Evolutionary conservation across 2,113 vertebrate genomes (phyloP), one percentile per base, ranked within the genome.

Genomic region (Vidua macroura): DNA sequence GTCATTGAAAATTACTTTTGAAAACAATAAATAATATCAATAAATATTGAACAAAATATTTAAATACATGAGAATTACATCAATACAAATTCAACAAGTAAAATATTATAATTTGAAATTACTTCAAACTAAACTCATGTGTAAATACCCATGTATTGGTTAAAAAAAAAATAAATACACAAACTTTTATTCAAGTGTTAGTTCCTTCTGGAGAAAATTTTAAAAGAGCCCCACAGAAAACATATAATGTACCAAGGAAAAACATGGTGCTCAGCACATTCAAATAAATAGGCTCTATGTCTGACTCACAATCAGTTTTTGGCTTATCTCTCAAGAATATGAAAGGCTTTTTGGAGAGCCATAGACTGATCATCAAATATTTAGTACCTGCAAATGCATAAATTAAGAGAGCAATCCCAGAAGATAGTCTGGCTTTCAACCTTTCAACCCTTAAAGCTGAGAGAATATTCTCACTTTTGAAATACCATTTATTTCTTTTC

Each of bases 221-320:
- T 9, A 25, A 63, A 39, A 31, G 68, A 11, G 11, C 0, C 1
- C 4, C 17, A 70, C 28, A 85, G 33, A 79, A 88, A 60, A 46
- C 12, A n/a, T 62, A 13, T 13, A 49, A 64, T 8, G 6, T 25
- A 67, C 15, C 37, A 73, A 62, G 41, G 22, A 83, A 90, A 12
- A 83, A 41, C 2, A 3, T 3, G 4, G 8, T 35, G 15, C 31
- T 74, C 15, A 58, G 46, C 17, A 76, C 0, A 0, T 13, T 44
- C 13, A 58, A 25, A 75, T 33, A 75, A 79, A 33, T 9, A 33
- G 14, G 23, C 6, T 69, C n/a, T n/a, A 7, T 27, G 25, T 51
- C 43, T 58, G 28, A 77, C 41, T 43, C 76, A 53, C n/a, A n/a
- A 43, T 31, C 28, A 28, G 10, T 5, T 90, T 70, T 73, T 53